These are phyloP conservation scores for Diadegma fenestrale DNA, from an alignment of 2,888 invertebrate species.

Conservation along the genomic window DNA sequence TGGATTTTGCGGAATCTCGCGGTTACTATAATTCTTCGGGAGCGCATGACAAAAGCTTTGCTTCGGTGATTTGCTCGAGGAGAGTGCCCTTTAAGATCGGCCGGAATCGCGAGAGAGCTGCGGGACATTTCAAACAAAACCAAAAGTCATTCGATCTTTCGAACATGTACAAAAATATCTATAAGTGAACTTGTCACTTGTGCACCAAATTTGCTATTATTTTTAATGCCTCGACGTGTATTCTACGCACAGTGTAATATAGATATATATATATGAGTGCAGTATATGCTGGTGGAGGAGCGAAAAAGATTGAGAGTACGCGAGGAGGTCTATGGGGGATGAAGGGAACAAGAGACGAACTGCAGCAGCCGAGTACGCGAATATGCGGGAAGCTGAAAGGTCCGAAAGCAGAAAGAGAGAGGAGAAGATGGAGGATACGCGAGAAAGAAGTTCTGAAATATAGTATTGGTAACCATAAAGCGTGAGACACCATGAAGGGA, in stretches of 20 bases:
- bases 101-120: constrained; percentile 20
- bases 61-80: neutral
- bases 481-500: constrained; percentile 59
- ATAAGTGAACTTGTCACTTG: neutral
- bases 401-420: constrained; percentile 58
- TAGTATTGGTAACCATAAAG: constrained; percentile 58
- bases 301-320: constrained; percentile 68
- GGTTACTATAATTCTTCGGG: constrained; percentile 33
- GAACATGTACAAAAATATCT: neutral
- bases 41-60: constrained; percentile 43
- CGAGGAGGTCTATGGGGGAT: constrained; percentile 35
- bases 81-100: neutral
- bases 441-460: constrained; percentile 60
- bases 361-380: constrained; percentile 11
- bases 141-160: constrained; percentile 29
- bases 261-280: neutral
- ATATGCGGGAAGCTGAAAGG: constrained; percentile 24
- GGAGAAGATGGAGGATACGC: constrained; percentile 59
- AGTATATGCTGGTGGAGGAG: constrained; percentile 60
- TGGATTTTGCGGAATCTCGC: constrained; percentile 74
- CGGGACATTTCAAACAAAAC: constrained; percentile 52
- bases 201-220: constrained; percentile 77
- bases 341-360: constrained; percentile 42
- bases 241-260: constrained; percentile 64
- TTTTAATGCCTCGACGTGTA: constrained; percentile 80